Base-by-base conservation (phyloP, 2,113 vertebrate genomes). In the Tursiops truncatus region DNA sequence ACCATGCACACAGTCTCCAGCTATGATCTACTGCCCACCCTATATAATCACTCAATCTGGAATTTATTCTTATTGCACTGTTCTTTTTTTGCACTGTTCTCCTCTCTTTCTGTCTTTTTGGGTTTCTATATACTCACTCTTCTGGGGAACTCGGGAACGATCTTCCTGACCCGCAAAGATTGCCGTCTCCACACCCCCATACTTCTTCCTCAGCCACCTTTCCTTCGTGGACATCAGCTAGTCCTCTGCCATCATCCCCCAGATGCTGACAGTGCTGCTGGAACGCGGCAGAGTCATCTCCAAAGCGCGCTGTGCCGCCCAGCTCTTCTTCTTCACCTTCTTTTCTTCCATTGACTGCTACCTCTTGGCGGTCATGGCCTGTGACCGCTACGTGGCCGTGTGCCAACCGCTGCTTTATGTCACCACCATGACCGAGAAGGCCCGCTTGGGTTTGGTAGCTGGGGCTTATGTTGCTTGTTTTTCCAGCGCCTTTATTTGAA, bases 331-430 rank as follows among this genome's bases (percentile, higher is more conserved):
- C 56, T 97, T 98, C 65, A 82, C 97, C 11, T 96, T 97, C 86
- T 96, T 97, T 25, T 97, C 93, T 2, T 86, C 94, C 74, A 47
- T 89, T 0, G 97, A 98, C 63, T 98, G 96, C 70, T 97, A 93
- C 44, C 92, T 97, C 18, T 13, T 98, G 97, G 98, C 98, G 6
- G 76, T 97, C 94, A 95, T 94, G 98, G 97, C 98, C 68, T 98
- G 91, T 8, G 97, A 97, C 89, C 94, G 97, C 89, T 96, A 96
- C 0, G 76, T 86, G 85, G 97, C 92, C 4, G 71, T 97, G 83
- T 96, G 97, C 80, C 63, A 33, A 1, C 97, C 97, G 10, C 80
- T 97, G 88, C 95, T 97, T 7, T 95, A 94, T 8, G 68, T 50
- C 58, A 84, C 92, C 62, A 13, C 77, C 23, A 74, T 96, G 88